Evolutionary conservation across 2,888 invertebrate species (phyloP).

Genomic region (Nymphalis urticae): DNA sequence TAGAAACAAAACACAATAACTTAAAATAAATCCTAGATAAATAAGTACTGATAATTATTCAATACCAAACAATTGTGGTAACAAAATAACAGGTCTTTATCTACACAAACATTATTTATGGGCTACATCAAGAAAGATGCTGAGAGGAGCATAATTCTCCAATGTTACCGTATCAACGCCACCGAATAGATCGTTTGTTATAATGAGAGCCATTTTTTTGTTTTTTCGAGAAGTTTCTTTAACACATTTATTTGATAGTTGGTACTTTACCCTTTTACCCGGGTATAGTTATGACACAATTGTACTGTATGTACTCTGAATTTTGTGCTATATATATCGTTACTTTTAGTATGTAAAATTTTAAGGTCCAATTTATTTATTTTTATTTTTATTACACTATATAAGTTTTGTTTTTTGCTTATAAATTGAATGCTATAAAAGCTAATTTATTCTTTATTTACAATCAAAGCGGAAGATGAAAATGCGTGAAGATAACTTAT

Average conservation of each 20-base stretch:
- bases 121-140: conserved; percentile 4
- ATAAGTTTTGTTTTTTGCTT: too few relatives aligned
- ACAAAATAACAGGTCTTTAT: background rate
- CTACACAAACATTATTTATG: background rate
- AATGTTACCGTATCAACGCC: conserved; percentile 7
- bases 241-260: background rate
- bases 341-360: too few relatives aligned
- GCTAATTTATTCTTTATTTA: background rate
- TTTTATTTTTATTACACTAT: too few relatives aligned
- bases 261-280: background rate
- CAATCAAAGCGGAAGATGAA: too few relatives aligned
- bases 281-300: background rate
- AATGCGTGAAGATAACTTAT: too few relatives aligned
- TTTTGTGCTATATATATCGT: too few relatives aligned
- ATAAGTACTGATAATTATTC: background rate
- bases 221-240: conserved; percentile 5
- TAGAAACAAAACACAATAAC: background rate
- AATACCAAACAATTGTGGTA: background rate
- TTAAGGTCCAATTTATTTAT: too few relatives aligned
- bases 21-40: background rate
- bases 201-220: conserved; percentile 21
- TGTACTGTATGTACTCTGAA: too few relatives aligned
- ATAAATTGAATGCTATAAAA: too few relatives aligned
- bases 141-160: conserved; percentile 5
- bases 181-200: conserved; percentile 6